Conservation (phyloP, 2,888 invertebrate species). For the Orchesella flavescens region DNA sequence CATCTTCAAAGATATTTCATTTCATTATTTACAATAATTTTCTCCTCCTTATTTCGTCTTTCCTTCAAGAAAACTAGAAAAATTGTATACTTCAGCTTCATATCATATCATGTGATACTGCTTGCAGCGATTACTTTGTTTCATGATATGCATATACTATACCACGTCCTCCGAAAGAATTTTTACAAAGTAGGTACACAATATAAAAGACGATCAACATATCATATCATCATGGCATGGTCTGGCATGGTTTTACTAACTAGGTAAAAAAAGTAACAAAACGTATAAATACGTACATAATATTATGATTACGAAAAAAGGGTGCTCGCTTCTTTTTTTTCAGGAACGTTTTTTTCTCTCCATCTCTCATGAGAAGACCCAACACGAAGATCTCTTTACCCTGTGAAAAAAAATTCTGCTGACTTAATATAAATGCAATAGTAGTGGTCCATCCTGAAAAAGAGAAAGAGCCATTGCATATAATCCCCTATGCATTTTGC, state of each 20-base stretch:
- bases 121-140: slow-evolving; percentile 21
- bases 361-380: slow-evolving; percentile 47
- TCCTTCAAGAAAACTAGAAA: slow-evolving; percentile 27
- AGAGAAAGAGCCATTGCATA: too few relatives aligned
- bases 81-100: neutral
- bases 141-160: neutral
- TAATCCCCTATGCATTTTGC: too few relatives aligned
- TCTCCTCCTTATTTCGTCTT: slow-evolving; percentile 44
- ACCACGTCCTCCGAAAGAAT: neutral
- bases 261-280: slow-evolving; percentile 31
- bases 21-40: slow-evolving; percentile 61
- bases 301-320: slow-evolving; percentile 23
- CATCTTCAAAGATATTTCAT: slow-evolving; percentile 53
- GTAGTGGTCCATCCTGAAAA: too few relatives aligned
- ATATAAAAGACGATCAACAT: neutral
- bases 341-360: slow-evolving; percentile 3
- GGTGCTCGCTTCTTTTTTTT: slow-evolving; percentile 33
- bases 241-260: slow-evolving; percentile 6
- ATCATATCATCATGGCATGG: too few relatives aligned
- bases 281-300: neutral
- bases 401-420: slow-evolving; percentile 25
- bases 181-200: neutral
- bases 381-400: slow-evolving; percentile 38
- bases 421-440: too few relatives aligned
- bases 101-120: slow-evolving; percentile 24